Evolutionary conservation across 2,888 invertebrate species (phyloP), one percentile per base, ranked within the genome.

Genomic region (Ryuthela nishihirai): DNA sequence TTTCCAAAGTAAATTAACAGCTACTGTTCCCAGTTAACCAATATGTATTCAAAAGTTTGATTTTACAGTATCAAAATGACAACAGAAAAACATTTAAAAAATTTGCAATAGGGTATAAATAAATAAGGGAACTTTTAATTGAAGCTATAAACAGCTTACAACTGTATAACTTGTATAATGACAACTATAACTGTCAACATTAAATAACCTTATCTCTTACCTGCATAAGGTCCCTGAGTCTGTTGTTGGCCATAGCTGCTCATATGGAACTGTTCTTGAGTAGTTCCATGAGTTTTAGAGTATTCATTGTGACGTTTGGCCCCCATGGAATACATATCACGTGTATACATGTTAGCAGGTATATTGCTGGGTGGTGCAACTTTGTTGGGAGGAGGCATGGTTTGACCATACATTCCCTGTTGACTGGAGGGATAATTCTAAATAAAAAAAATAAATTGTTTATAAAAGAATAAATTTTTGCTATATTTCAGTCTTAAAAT

Each of bases 281-380:
- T 38, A 15, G 46, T 46, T 21, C 66, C 68, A 58, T 67, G 65
- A 52, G 49, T 58, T 52, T 69, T 68, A 26, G 65, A 45, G 38
- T 67, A 69, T 42, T 69, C 69, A n/a, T 62, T 62, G 58, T 68
- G 69, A 12, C 68, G 46, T 55, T 70, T 67, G n/a, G 68, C 78
- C 7, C 47, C 50, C 47, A 47, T 48, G 5, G 47, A 18, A 45
- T 58, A 62, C 54, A 56, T 58, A 20, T 62, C 58, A 25, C 58
- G 39, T 25, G 53, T 56, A 26, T 54, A 62, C 42, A 54, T 42
- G 25, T 56, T 50, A 10, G 45, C 43, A 21, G 55, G 47, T n/a
- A 58, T 50, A 40, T 39, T 55, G 38, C 55, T 48, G n/a, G 56
- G 62, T 12, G 58, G 56, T 2, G 54, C 58, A 18, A 62, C 62